These are phyloP conservation scores for Austrofundulus limnaeus DNA, from an alignment of 2,113 vertebrate species.

Conservation along the genomic window DNA sequence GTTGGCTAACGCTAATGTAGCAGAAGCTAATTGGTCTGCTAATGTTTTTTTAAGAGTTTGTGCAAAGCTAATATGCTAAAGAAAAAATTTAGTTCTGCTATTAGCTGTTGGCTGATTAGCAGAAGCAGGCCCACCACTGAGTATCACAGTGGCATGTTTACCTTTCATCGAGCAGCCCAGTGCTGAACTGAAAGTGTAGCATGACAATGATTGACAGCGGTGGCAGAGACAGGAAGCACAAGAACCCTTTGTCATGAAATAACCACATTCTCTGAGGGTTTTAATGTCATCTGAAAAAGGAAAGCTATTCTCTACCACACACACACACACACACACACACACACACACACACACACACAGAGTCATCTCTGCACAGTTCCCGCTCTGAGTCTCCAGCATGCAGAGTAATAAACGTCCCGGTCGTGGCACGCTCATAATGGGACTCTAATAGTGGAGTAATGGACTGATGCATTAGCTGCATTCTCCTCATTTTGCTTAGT, in stretches of 20 bases:
- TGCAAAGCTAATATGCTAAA: too few relatives aligned
- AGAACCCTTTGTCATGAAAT: not conserved
- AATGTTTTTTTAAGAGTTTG: too few relatives aligned
- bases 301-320: not conserved
- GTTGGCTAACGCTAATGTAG: too few relatives aligned
- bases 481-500: conserved; percentile 42
- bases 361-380: conserved; percentile 15
- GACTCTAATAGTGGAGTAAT: conserved; percentile 61
- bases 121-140: too few relatives aligned
- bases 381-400: conserved; percentile 24
- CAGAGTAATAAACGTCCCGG: conserved; percentile 29
- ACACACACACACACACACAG: not conserved
- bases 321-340: not conserved
- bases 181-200: not conserved
- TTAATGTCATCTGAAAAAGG: not conserved
- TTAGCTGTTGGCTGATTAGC: too few relatives aligned
- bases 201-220: conserved; percentile 43
- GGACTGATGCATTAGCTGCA: conserved; percentile 62
- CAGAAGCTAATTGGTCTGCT: too few relatives aligned
- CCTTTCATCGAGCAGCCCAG: too few relatives aligned
- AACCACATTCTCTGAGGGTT: not conserved
- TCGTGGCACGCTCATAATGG: conserved; percentile 52
- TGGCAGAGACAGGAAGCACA: not conserved
- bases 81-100: too few relatives aligned
- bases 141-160: too few relatives aligned